Conservation (phyloP, 2,888 invertebrate genomes). For the Hesperia comma region DNA sequence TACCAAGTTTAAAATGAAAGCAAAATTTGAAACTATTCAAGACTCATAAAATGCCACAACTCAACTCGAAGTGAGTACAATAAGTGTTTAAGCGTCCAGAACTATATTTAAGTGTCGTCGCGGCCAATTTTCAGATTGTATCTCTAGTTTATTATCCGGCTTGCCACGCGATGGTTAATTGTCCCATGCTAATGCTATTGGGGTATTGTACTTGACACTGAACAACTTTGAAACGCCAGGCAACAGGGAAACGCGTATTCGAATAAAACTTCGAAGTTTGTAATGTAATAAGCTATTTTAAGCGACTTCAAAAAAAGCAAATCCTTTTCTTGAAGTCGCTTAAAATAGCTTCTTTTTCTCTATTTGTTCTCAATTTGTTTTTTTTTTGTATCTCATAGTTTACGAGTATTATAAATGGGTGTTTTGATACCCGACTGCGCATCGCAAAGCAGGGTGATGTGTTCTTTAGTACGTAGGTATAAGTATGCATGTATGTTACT, state of each 20-base stretch:
- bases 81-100: conserved; percentile 23
- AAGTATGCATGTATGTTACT: no score
- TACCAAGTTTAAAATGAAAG: no score
- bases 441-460: no score
- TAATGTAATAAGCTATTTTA: neutral
- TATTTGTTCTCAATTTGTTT: no score
- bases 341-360: neutral
- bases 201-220: conserved; percentile 22
- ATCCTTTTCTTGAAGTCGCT: no score
- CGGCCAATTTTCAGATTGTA: conserved; percentile 28
- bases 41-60: conserved; percentile 2
- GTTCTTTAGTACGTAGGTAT: no score
- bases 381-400: no score
- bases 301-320: no score
- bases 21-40: neutral
- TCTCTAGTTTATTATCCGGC: conserved; percentile 30
- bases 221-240: neutral
- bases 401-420: no score
- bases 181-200: conserved; percentile 30
- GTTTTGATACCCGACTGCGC: no score
- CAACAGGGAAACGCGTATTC: neutral
- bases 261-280: neutral
- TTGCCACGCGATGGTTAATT: conserved; percentile 34
- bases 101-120: conserved; percentile 37
- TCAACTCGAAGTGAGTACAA: neutral